These are phyloP conservation scores for Ardeotis arabs DNA, from an alignment of 2,113 vertebrate species.

Conservation along the genomic window DNA sequence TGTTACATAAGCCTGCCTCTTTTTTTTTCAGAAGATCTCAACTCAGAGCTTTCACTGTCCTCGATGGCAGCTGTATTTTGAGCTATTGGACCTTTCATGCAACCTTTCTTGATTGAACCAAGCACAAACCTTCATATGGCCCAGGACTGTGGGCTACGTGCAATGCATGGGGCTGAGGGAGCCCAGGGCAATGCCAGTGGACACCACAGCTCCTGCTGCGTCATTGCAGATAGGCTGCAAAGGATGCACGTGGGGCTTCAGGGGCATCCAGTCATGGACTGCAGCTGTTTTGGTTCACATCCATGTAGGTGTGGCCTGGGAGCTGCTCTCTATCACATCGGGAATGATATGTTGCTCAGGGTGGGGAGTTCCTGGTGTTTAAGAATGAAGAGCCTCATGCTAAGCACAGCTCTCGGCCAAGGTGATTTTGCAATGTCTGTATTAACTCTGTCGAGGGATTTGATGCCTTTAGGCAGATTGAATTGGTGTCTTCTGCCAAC, in stretches of 20 bases:
- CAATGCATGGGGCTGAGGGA: neutral
- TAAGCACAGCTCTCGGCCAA: neutral
- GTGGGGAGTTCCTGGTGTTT: neutral
- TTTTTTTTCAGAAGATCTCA: neutral
- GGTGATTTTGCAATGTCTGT: neutral
- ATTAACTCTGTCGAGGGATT: neutral
- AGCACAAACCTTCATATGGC: neutral
- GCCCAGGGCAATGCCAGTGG: rapidly evolving
- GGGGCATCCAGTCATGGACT: neutral
- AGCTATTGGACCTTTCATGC: neutral
- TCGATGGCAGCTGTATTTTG: neutral
- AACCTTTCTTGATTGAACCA: neutral
- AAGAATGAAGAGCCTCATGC: neutral
- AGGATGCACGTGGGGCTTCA: rapidly evolving
- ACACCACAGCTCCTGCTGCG: neutral
- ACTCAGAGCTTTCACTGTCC: neutral
- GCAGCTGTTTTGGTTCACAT: neutral
- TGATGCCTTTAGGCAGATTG: neutral
- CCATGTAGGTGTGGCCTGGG: neutral
- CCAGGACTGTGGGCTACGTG: rapidly evolving
- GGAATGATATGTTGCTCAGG: neutral
- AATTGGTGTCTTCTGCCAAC: neutral
- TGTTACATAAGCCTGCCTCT: neutral
- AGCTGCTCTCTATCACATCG: neutral
- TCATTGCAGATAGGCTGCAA: rapidly evolving